Conservation (phyloP, 1,140 invertebrate species). For the Calephelis virginiensis region DNA sequence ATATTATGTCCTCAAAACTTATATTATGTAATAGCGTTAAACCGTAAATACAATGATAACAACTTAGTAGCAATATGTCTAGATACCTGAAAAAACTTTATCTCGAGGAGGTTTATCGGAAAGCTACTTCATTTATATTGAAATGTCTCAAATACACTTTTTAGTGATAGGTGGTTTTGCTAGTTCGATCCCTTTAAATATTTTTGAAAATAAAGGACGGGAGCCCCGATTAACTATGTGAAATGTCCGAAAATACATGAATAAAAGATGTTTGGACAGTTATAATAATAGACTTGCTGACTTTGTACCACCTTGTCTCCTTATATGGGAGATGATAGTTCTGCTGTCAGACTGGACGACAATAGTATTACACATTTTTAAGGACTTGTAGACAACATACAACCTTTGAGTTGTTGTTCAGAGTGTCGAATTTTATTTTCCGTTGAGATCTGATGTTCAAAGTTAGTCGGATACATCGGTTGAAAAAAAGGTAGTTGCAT, state of each 20-base stretch:
- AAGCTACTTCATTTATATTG: neutral
- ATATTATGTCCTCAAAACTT: neutral
- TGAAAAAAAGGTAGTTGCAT: neutral
- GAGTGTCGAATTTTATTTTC: neutral
- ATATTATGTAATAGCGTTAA: neutral
- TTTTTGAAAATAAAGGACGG: neutral
- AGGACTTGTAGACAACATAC: slow-evolving; percentile 1
- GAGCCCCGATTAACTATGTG: neutral
- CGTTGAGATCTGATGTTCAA: neutral
- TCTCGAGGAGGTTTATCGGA: neutral
- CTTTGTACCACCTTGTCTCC: neutral
- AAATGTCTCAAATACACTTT: slow-evolving; percentile 5
- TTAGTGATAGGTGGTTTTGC: neutral
- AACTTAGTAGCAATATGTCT: slow-evolving; percentile 5
- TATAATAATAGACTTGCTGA: neutral
- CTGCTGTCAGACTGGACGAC: neutral
- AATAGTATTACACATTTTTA: neutral
- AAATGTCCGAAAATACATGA: neutral
- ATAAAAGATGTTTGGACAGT: neutral
- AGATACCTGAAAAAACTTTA: neutral
- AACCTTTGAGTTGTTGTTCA: neutral
- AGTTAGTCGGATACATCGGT: neutral
- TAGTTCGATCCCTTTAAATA: neutral
- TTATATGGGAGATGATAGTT: slow-evolving; percentile 1
- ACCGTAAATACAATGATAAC: neutral